Percentiles rank a stretch among this genome's conserved stretches.
Conservation (phyloP, 2,888 invertebrate species). For the Zaprionus bogoriensis region DNA sequence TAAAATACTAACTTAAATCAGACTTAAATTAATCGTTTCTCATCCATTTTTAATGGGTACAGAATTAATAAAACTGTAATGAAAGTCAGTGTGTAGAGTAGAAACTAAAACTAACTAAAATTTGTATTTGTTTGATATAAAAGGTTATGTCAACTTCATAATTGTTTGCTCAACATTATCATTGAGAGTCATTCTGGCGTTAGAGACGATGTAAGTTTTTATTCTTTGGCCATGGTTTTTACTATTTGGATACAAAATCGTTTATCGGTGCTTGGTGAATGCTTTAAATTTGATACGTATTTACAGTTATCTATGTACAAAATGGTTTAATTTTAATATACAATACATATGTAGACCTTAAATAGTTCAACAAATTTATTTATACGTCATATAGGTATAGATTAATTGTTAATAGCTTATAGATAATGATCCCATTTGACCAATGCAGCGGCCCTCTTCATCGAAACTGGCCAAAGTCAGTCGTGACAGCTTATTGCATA, state of each 20-base stretch:
- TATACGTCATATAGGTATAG: constrained; percentile 35
- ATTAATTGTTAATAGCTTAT: constrained; percentile 85
- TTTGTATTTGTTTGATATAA: neutral
- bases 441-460: constrained; percentile 93
- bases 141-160: no score
- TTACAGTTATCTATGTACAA: constrained; percentile 20
- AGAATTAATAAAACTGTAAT: neutral
- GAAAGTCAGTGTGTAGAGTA: neutral
- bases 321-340: neutral
- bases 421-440: constrained; percentile 93
- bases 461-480: constrained; percentile 95
- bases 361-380: constrained; percentile 44
- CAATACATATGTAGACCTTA: constrained; percentile 9
- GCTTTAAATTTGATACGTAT: constrained; percentile 15
- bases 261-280: constrained; percentile 10
- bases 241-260: neutral
- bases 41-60: neutral
- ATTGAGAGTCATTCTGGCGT: neutral
- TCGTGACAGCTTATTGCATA: constrained; percentile 93
- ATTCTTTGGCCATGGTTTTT: neutral
- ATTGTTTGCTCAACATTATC: neutral
- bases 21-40: neutral
- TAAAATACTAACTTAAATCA: constrained; percentile 2
- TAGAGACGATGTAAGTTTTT: neutral
- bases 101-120: neutral